Conservation (phyloP, 1,140 invertebrate species). For the Zaprionus taronus region DNA sequence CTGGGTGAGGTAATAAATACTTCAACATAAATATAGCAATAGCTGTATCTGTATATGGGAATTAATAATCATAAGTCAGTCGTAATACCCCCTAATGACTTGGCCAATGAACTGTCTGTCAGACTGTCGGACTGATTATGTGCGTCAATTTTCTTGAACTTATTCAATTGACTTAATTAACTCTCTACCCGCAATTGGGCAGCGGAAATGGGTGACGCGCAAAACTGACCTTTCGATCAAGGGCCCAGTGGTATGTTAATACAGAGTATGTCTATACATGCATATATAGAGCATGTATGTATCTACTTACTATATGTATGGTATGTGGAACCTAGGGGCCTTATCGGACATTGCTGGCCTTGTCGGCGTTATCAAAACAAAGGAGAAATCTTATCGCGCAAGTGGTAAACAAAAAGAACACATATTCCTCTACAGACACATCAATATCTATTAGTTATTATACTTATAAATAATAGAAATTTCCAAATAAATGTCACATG, state of each 20-base stretch:
- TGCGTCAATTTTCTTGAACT: slow-evolving; percentile 70
- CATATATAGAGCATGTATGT: not conserved
- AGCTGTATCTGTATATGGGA: slow-evolving; percentile 21
- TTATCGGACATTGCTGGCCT: slow-evolving; percentile 51
- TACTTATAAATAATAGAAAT: slow-evolving; percentile 46
- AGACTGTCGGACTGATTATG: slow-evolving; percentile 51
- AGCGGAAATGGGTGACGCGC: slow-evolving; percentile 62
- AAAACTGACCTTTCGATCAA: slow-evolving; percentile 66
- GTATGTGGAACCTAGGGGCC: slow-evolving; percentile 17
- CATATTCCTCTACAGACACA: slow-evolving; percentile 2
- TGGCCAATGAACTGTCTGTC: slow-evolving; percentile 66
- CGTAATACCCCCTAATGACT: slow-evolving; percentile 17
- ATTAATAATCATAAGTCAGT: slow-evolving; percentile 38
- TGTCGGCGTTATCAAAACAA: slow-evolving; percentile 68
- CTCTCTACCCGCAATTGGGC: slow-evolving; percentile 43
- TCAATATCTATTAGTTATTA: slow-evolving; percentile 66
- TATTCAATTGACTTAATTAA: slow-evolving; percentile 62
- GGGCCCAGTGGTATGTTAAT: slow-evolving; percentile 41
- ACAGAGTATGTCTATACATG: not conserved
- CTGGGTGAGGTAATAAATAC: slow-evolving; percentile 54
- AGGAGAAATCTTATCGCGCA: slow-evolving; percentile 61
- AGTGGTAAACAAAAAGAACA: slow-evolving; percentile 6
- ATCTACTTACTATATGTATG: not conserved
- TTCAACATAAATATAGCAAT: not conserved
- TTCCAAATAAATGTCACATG: slow-evolving; percentile 63